Conservation (phyloP, 2,888 invertebrate genomes). For the Hydrotaea diabolus region DNA sequence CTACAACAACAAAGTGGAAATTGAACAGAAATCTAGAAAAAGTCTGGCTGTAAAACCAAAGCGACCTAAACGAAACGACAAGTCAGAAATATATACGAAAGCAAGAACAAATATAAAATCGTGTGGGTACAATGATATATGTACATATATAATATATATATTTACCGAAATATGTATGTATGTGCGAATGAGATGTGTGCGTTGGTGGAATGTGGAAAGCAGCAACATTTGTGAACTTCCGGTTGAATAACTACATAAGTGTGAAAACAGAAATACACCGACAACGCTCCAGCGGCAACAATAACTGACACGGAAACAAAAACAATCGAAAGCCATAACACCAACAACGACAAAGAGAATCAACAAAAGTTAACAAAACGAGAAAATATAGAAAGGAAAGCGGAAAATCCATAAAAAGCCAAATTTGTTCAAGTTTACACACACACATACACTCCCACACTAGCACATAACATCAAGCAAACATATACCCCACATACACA, state of each 20-base stretch:
- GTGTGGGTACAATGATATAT: not conserved
- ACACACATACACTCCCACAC: constrained; percentile 39
- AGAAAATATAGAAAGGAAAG: constrained; percentile 25
- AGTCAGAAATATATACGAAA: not conserved
- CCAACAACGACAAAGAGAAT: constrained; percentile 44
- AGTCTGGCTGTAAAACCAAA: constrained; percentile 42
- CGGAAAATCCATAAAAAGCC: constrained; percentile 45
- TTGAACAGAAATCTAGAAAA: constrained; percentile 34
- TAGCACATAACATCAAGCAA: constrained; percentile 32
- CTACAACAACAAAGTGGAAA: constrained; percentile 53
- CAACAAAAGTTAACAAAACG: constrained; percentile 54
- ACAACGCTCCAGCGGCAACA: constrained; percentile 38
- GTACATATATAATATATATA: no score
- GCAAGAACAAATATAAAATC: constrained; percentile 24
- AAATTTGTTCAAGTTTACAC: constrained; percentile 46
- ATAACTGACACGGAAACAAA: constrained; percentile 30
- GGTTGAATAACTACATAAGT: constrained; percentile 76
- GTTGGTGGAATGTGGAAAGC: constrained; percentile 43
- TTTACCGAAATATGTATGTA: not conserved
- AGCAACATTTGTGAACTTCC: constrained; percentile 74
- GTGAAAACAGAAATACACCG: constrained; percentile 47
- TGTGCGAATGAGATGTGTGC: constrained; percentile 22
- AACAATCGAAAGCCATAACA: constrained; percentile 33
- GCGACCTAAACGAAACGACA: not conserved
- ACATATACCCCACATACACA: constrained; percentile 35